Evolutionary conservation across 2,888 invertebrate species (phyloP), one percentile per base, ranked within the genome.

Genomic region (Atherix ibis): DNA sequence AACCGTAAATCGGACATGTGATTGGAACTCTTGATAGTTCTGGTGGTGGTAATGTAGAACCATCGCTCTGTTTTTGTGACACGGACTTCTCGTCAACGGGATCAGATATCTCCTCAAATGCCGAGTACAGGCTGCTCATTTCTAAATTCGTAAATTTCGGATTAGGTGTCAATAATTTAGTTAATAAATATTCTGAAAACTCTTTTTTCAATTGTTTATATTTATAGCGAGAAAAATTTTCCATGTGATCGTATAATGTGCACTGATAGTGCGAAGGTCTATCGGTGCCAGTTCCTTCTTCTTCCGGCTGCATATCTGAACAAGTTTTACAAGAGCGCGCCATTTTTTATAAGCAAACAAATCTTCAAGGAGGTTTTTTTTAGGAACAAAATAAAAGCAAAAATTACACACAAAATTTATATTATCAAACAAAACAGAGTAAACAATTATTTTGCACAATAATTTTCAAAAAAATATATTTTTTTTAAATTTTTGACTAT

Each of bases 171-270:
- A 45, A 31, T 5, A 46, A 39, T n/a, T n/a, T n/a, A n/a, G n/a
- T n/a, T n/a, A n/a, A n/a, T n/a, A n/a, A n/a, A n/a, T n/a, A n/a
- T n/a, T n/a, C n/a, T n/a, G n/a, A n/a, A n/a, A n/a, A n/a, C 12
- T 47, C 43, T 14, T 45, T 43, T 15, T 46, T 43, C 1, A 41
- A 40, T 16, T 48, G 48, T 16, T 35, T 38, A 30, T 45, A 36
- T 28, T 47, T 47, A 32, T 44, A 51, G 27, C 46, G 43, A 25
- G 45, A 40, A 37, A 47, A 51, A 26, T 42, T 44, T 1, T 22
- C 35, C 43, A 49, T 44, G 36, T 50, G 51, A 40, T 52, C 51
- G 32, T 51, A 51, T 43, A 48, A 48, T 6, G 49, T 50, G 3
- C 49, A 44, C 36, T 48, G 48, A 3, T 40, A 40, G 32, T 40